Evolutionary conservation across 2,113 vertebrate species (phyloP).

Genomic region (Chitala chitala): DNA sequence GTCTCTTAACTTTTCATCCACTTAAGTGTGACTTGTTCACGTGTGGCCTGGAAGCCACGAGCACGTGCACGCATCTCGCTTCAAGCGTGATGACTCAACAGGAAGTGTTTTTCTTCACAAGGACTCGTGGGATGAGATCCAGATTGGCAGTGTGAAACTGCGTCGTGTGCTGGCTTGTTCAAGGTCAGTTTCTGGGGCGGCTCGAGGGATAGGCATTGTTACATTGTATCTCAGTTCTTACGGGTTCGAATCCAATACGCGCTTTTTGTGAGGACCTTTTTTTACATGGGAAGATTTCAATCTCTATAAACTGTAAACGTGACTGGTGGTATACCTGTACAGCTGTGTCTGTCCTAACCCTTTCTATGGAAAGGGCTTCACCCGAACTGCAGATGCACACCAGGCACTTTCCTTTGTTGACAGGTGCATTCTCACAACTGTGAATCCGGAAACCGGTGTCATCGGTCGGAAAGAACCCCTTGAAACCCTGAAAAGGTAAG

Average conservation of each 20-base stretch:
- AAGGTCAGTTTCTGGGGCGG: constrained; percentile 85
- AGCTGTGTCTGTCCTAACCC: not conserved
- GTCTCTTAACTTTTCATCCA: too few relatives aligned
- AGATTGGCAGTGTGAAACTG: constrained; percentile 75
- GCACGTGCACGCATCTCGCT: too few relatives aligned
- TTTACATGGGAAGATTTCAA: too few relatives aligned
- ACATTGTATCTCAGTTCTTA: not conserved
- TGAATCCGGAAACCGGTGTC: constrained; percentile 87
- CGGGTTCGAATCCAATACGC: not conserved
- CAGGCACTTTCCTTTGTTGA: constrained; percentile 9
- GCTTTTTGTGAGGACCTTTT: not conserved
- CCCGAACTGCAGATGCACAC: not conserved
- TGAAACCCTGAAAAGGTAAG: constrained; percentile 83
- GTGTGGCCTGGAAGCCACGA: too few relatives aligned
- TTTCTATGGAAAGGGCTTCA: not conserved
- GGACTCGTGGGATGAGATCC: constrained; percentile 85
- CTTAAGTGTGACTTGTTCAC: too few relatives aligned
- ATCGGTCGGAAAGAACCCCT: constrained; percentile 81
- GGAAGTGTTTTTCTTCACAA: constrained; percentile 40
- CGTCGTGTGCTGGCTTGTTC: constrained; percentile 74
- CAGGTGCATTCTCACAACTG: constrained; percentile 87
- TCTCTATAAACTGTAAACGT: not conserved
- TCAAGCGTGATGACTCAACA: too few relatives aligned
- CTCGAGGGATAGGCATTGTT: not conserved
- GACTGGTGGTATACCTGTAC: not conserved